A percentile compares a stretch with the other conserved stretches of the same genome.
These are phyloP conservation scores for Pristiophorus japonicus DNA, from an alignment of 2,113 vertebrate genomes.

Conservation along the genomic window DNA sequence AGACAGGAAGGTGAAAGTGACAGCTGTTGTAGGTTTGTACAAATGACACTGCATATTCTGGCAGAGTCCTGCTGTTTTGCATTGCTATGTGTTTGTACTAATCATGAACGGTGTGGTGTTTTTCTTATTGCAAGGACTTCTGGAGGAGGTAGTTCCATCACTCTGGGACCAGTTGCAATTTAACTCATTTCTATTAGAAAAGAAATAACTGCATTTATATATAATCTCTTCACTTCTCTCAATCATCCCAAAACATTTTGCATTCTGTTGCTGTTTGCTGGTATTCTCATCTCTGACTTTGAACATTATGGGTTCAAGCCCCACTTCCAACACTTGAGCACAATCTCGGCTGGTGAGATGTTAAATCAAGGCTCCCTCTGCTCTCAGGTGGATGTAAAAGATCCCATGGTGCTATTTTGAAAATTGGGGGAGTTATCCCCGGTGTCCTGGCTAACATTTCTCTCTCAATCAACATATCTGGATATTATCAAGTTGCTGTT, in stretches of 20 bases:
- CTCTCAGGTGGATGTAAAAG: too few species aligned
- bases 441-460: too few species aligned
- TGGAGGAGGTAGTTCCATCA: not conserved
- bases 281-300: too few species aligned
- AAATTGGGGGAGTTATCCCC: too few species aligned
- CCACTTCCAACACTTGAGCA: too few species aligned
- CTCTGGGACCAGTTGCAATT: not conserved
- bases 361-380: too few species aligned
- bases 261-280: not conserved
- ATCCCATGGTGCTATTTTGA: too few species aligned
- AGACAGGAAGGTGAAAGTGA: not conserved
- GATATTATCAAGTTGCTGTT: too few species aligned
- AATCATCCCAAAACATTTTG: not conserved
- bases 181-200: not conserved
- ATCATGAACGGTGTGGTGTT: not conserved
- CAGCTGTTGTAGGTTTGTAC: not conserved
- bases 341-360: too few species aligned
- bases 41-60: not conserved
- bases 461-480: too few species aligned
- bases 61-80: not conserved
- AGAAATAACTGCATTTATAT: not conserved
- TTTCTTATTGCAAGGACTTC: not conserved
- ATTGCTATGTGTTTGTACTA: not conserved
- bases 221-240: not conserved
- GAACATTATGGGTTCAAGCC: too few species aligned